Conservation (phyloP, 1,140 invertebrate genomes). For the Aleiodes sp. region DNA sequence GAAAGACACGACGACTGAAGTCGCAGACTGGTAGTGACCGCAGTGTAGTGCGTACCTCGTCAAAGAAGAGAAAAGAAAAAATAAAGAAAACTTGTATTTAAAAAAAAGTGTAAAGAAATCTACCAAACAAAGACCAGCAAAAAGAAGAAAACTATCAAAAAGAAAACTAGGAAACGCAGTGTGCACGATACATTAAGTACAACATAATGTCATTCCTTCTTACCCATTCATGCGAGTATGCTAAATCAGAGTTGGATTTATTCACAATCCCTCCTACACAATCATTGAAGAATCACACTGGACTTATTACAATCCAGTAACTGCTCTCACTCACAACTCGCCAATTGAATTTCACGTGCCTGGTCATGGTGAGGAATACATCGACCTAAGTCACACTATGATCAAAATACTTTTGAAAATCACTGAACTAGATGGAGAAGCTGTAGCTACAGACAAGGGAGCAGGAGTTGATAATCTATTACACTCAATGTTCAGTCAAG, state of each 20-base stretch:
- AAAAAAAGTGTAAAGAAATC: too few relatives aligned
- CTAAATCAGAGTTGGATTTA: conserved; percentile 58
- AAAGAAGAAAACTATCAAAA: too few relatives aligned
- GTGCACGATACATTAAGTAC: too few relatives aligned
- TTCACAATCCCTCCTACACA: conserved; percentile 60
- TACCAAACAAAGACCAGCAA: too few relatives aligned
- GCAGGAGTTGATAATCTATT: conserved; percentile 55
- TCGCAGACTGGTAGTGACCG: too few relatives aligned
- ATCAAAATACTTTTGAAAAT: too few relatives aligned
- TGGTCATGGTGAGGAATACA: conserved; percentile 53
- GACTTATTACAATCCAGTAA: conserved; percentile 59
- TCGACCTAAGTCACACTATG: conserved; percentile 55
- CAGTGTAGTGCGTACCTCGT: too few relatives aligned
- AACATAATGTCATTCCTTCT: conserved; percentile 40
- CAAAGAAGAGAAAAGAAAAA: too few relatives aligned
- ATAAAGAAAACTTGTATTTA: too few relatives aligned
- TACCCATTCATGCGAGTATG: conserved; percentile 40
- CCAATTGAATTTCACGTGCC: conserved; percentile 59
- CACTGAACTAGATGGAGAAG: neutral
- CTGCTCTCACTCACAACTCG: conserved; percentile 50
- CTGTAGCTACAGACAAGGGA: conserved; percentile 13
- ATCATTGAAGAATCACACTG: conserved; percentile 51
- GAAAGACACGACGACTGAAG: too few relatives aligned
- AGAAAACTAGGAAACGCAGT: too few relatives aligned
- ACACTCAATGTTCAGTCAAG: conserved; percentile 54